Percentiles rank a stretch among this genome's conserved stretches.
phyloP scores from a whole-genome alignment of 2,888 invertebrate species.

The Ectobius pallidus region DNA sequence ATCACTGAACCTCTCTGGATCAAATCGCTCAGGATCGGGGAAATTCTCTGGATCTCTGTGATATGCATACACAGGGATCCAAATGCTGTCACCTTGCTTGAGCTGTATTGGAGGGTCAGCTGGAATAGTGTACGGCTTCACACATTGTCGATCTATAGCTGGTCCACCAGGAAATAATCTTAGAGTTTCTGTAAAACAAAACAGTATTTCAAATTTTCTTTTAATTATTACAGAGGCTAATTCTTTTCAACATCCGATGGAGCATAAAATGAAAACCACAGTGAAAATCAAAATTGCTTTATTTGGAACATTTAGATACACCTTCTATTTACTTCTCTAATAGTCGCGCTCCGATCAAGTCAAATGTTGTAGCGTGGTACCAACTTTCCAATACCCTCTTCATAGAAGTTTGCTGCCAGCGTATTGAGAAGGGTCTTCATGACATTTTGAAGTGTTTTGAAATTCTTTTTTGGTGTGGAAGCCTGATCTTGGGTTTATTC shows the following conservation, averaged over 20 bases:
- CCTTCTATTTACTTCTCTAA: not conserved
- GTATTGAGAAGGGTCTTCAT: too few species aligned
- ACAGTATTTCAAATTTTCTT: not conserved
- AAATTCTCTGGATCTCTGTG: conserved; percentile 11
- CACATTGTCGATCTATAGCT: not conserved
- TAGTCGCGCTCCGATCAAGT: not conserved
- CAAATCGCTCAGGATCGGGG: conserved; percentile 51
- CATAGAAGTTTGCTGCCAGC: too few species aligned
- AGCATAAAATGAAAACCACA: too few species aligned
- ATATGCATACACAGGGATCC: not conserved
- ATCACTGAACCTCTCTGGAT: too few species aligned
- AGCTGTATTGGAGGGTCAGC: not conserved
- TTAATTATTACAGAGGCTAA: not conserved
- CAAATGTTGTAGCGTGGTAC: not conserved
- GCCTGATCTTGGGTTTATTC: too few species aligned
- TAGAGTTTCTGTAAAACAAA: not conserved
- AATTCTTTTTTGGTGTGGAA: too few species aligned
- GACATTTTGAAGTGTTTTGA: too few species aligned
- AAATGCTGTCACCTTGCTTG: not conserved
- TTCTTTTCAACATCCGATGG: too few species aligned
- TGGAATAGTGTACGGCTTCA: not conserved
- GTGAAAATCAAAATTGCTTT: too few species aligned
- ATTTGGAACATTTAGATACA: too few species aligned
- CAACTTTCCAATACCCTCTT: too few species aligned
- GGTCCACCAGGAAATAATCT: not conserved